phyloP scores from a whole-genome alignment of 2,113 vertebrate species.

The Todiramphus saurophagus region DNA sequence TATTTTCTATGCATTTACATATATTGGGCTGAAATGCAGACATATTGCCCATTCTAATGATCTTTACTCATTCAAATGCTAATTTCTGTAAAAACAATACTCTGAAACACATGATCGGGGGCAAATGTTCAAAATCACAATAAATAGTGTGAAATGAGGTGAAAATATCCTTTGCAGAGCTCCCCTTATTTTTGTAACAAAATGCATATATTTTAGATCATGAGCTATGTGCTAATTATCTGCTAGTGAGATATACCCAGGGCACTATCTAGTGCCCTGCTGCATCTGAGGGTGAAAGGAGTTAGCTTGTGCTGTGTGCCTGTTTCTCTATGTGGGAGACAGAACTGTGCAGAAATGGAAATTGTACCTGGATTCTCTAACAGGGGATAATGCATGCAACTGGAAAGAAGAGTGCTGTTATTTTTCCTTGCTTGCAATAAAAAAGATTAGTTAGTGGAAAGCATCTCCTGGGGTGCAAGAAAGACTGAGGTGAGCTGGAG shows the following conservation, averaged over 20 bases:
- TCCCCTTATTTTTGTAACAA: background rate
- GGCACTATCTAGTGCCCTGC: background rate
- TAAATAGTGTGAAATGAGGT: background rate
- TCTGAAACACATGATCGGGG: background rate
- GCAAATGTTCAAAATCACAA: background rate
- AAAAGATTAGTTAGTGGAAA: background rate
- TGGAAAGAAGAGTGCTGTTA: background rate
- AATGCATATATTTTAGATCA: background rate
- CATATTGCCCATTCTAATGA: background rate
- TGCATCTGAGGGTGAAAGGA: background rate
- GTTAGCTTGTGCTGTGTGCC: background rate
- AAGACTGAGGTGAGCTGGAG: background rate
- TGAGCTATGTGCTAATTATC: background rate
- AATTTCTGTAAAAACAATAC: background rate
- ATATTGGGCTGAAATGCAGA: background rate
- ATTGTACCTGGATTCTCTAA: background rate
- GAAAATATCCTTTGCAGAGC: background rate
- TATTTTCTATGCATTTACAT: background rate
- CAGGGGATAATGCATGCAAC: background rate
- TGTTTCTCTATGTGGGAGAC: background rate
- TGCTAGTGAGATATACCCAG: background rate
- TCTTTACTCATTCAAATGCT: background rate
- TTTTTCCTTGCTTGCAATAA: background rate
- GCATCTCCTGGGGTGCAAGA: background rate
- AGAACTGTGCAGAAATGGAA: background rate